These are phyloP conservation scores for Oligia latruncula DNA, from an alignment of 2,888 invertebrate species.

Conservation along the genomic window DNA sequence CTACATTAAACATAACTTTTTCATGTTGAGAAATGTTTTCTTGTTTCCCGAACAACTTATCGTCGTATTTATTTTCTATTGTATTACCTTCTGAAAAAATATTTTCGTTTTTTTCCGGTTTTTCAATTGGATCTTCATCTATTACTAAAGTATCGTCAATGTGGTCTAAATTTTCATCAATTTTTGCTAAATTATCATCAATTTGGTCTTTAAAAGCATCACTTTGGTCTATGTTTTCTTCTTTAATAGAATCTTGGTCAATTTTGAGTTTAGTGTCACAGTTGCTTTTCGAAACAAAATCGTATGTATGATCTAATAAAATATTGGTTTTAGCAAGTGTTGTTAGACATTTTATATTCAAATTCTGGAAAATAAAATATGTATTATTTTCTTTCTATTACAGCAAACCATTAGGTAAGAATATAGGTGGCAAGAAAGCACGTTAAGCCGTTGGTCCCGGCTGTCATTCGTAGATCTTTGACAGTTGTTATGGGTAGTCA, in stretches of 20 bases:
- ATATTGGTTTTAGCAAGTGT: constrained; percentile 19
- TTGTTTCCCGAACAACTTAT: background rate
- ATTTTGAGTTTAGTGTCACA: background rate
- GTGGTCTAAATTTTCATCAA: background rate
- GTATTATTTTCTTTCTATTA: background rate
- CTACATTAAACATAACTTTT: background rate
- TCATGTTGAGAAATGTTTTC: background rate
- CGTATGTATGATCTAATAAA: background rate
- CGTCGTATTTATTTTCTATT: background rate
- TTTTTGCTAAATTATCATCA: background rate
- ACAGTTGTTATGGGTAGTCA: too few species aligned
- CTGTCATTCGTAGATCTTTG: too few species aligned
- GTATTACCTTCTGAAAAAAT: background rate
- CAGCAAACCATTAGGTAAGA: background rate
- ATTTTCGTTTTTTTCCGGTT: background rate
- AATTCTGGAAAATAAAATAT: constrained; percentile 30
- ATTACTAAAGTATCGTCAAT: background rate
- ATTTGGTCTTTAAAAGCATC: constrained; percentile 1
- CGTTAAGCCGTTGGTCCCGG: too few species aligned
- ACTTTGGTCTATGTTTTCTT: constrained; percentile 32
- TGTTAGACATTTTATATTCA: constrained; percentile 54
- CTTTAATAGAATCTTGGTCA: constrained; percentile 27
- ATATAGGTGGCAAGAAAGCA: too few species aligned
- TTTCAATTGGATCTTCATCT: background rate
- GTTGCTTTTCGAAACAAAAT: background rate